Conservation (phyloP, 2,888 invertebrate genomes). For the Nomada ruficornis region DNA sequence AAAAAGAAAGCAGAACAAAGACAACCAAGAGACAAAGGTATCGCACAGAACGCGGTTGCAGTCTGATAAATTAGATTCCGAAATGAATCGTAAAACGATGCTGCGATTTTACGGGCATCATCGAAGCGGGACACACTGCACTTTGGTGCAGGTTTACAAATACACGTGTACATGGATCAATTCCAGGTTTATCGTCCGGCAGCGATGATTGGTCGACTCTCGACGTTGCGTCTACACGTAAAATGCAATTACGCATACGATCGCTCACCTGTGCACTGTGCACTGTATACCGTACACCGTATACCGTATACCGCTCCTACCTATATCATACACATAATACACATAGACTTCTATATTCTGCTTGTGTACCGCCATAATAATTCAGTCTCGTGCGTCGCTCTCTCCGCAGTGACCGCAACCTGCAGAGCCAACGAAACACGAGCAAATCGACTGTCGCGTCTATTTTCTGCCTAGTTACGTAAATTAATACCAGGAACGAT, state of each 20-base stretch:
- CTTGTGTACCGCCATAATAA: constrained; percentile 63
- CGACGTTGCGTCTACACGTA: constrained; percentile 34
- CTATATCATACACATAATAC: constrained; percentile 43
- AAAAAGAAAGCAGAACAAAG: not conserved
- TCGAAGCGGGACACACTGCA: constrained; percentile 37
- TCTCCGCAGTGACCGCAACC: constrained; percentile 61
- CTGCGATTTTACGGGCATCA: constrained; percentile 51
- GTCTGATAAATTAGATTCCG: constrained; percentile 74
- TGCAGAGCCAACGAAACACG: constrained; percentile 60
- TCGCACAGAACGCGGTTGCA: constrained; percentile 38
- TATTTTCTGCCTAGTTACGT: constrained; percentile 60
- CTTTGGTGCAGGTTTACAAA: constrained; percentile 71
- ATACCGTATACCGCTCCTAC: not conserved
- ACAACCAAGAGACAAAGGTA: constrained; percentile 30
- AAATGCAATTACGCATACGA: constrained; percentile 33
- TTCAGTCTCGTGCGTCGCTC: constrained; percentile 65
- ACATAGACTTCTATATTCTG: constrained; percentile 63
- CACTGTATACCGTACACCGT: not conserved
- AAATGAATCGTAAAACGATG: constrained; percentile 75
- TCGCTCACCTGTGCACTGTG: not conserved
- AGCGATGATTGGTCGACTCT: constrained; percentile 60
- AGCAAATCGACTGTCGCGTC: constrained; percentile 50
- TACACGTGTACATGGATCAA: constrained; percentile 71
- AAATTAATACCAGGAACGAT: constrained; percentile 53
- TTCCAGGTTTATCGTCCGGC: constrained; percentile 74